Evolutionary conservation across 2,888 invertebrate genomes (phyloP).

Genomic region (Tolmerus cingulatus): DNA sequence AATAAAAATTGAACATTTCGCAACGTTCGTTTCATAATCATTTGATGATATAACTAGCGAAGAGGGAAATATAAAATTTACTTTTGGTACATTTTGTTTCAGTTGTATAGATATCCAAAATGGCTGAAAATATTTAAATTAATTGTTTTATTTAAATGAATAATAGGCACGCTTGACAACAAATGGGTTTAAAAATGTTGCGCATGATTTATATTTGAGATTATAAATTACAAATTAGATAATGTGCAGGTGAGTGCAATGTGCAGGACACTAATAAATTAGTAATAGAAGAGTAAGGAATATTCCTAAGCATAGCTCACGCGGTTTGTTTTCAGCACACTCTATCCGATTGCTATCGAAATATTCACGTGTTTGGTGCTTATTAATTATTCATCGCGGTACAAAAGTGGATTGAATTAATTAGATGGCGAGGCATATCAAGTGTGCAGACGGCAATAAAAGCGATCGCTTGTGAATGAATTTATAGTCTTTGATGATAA

Average conservation of each 20-base stretch:
- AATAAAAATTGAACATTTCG: too few species aligned
- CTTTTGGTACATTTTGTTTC: neutral
- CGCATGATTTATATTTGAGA: neutral
- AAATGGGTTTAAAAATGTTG: neutral
- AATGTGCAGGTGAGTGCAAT: neutral
- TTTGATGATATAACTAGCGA: too few species aligned
- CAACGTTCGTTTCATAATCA: too few species aligned
- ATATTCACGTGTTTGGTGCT: neutral
- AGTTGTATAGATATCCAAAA: neutral
- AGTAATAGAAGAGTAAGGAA: neutral
- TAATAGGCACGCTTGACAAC: neutral
- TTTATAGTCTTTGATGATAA: neutral
- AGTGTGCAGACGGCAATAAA: neutral
- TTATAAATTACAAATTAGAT: neutral
- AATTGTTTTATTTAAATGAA: neutral
- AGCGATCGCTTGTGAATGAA: neutral
- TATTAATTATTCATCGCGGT: neutral
- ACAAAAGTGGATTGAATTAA: neutral
- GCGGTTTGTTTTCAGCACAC: neutral
- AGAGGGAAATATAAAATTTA: too few species aligned
- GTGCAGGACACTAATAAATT: neutral
- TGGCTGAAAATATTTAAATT: neutral
- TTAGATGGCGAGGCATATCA: neutral
- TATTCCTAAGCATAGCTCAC: neutral
- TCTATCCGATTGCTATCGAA: neutral